Base-by-base conservation (phyloP, 2,888 invertebrate species). In the Yponomeuta plumbellus region DNA sequence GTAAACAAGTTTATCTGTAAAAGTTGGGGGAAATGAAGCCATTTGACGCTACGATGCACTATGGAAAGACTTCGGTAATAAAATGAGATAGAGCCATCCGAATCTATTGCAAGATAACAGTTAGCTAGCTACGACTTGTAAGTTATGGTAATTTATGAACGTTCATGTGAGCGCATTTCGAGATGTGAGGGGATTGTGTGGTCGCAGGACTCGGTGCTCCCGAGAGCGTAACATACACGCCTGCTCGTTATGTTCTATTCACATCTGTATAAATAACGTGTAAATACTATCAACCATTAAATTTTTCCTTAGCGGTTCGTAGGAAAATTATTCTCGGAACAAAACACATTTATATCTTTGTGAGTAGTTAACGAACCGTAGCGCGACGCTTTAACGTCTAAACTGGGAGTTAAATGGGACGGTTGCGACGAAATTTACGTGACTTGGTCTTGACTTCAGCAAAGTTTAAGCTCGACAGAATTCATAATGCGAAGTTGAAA, bases 111-210 rank as follows among this genome's bases (percentile, higher is more conserved):
- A 52, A 52, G 17, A 52, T 52, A 52, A 52, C 44, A 52, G 44
- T 52, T 34, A 52, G 44, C 44, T 21, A 59, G 59, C 59, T 22
- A 59, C 23, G 21, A 1, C 17, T 61, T 61, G 61, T 61, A 26
- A 61, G 23, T 26, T 61, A 61, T 61, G 61, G 34, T n/a, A 61
- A 61, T 61, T 61, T 61, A 59, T 59, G 59, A 59, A 59, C 22
- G 59, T 59, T 59, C 11, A 59, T 59, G 59, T 22, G 59, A 59
- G 59, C 59, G 13, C 59, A 59, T 59, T 22, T 59, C 23, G 59
- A 13, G 23, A 22, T 59, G 59, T 23, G 61, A 61, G 61, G 26
- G 21, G 21, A 20, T 58, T 58, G 58, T 21, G 21, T 21, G 10
- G 20, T 22, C 21, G 10, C 21, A 22, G n/a, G 58, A 58, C 58